Evolutionary conservation across 2,888 invertebrate genomes (phyloP), one percentile per base, ranked within the genome.

Genomic region (Masnerella sp.): DNA sequence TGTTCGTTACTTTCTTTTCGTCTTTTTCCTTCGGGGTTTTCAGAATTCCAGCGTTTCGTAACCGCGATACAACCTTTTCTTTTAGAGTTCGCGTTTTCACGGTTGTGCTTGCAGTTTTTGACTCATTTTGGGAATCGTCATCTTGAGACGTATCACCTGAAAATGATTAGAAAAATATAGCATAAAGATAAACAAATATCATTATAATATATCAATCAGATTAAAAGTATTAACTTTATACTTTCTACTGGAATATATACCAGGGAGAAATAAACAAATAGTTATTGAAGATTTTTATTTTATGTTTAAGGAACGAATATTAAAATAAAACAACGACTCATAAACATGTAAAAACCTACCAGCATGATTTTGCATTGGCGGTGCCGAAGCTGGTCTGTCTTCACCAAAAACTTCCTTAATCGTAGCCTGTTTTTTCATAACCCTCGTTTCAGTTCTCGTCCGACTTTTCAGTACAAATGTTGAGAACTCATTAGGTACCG

Each of bases 401-500:
- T 90, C 90, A 0, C 95, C 95, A 85, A 95, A 95, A 1, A 95
- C 94, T 88, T 95, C 94, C 78, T 94, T 92, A 38, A 95, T 94
- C 2, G 94, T 93, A 36, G 94, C 94, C 80, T 93, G 89, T 82
- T 93, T 93, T 85, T 94, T 93, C 77, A 91, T 85, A 12, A 92
- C 90, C 80, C 93, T 89, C 43, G 93, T 93, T 84, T 94, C 94
- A 25, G 92, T 93, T 80, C 94, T 89, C 12, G 94, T 94, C 80
- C 94, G 90, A 42, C 93, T 91, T 82, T 93, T 92, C 68, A 94
- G 83, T 47, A 94, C 91, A 25, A 93, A 90, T 0, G 94, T 92
- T 22, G 93, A 90, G 81, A 94, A 93, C 85, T 90, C 88, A 36
- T 85, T 86, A n/a, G 84, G 85, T 61, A 92, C 84, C 17, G 90